Conservation (phyloP, 2,113 vertebrate genomes). For the Caloenas nicobarica region DNA sequence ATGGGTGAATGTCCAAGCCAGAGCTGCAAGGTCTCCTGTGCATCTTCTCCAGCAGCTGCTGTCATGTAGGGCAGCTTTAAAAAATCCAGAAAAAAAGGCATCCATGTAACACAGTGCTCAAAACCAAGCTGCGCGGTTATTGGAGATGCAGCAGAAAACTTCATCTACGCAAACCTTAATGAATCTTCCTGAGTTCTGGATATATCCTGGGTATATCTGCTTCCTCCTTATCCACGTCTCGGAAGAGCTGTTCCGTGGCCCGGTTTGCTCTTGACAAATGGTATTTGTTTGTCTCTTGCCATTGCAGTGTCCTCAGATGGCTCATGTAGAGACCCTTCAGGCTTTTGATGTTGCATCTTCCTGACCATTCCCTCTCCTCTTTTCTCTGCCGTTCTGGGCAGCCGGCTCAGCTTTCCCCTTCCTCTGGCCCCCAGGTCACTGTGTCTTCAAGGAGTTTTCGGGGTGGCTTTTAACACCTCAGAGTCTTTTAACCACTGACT, state of each 20-base stretch:
- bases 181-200: slow-evolving; percentile 85
- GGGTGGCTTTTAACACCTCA: not conserved
- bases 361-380: not conserved
- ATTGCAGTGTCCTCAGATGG: not conserved
- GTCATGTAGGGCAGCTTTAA: not conserved
- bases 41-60: not conserved
- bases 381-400: not conserved
- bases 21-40: not conserved
- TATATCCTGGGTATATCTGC: too few relatives aligned
- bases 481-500: not conserved
- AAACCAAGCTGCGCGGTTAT: slow-evolving; percentile 87
- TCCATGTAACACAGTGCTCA: rapidly evolving
- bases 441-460: not conserved
- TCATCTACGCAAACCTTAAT: slow-evolving; percentile 90
- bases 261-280: not conserved
- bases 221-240: not conserved
- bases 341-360: not conserved
- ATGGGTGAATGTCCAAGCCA: not conserved
- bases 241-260: not conserved
- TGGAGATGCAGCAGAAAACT: slow-evolving; percentile 88
- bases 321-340: rapidly evolving
- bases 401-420: rapidly evolving
- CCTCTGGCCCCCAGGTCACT: not conserved
- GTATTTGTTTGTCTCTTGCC: not conserved
- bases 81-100: not conserved